Percentiles rank a stretch among this genome's conserved stretches.
These are phyloP conservation scores for Rhabdornis inornatus DNA, from an alignment of 2,113 vertebrate species.

Conservation along the genomic window DNA sequence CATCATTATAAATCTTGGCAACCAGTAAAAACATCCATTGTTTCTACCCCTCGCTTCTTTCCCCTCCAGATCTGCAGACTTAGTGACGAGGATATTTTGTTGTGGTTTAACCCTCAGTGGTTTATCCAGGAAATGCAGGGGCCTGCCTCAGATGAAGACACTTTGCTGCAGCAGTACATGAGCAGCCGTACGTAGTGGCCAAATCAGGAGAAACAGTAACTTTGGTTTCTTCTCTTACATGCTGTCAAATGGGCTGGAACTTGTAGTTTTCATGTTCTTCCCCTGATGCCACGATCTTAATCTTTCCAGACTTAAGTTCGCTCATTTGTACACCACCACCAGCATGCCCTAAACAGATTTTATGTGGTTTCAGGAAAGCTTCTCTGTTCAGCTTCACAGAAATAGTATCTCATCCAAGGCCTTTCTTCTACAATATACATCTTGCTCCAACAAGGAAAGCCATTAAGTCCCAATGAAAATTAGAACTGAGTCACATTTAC, in stretches of 20 bases:
- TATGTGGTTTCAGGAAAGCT: background rate
- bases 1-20: constrained; percentile 41
- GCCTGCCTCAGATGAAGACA: constrained; percentile 11
- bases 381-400: background rate
- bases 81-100: constrained; percentile 23
- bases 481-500: background rate
- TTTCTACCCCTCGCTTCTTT: constrained; percentile 1
- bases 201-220: background rate
- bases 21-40: constrained; percentile 18
- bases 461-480: background rate
- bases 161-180: background rate
- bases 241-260: background rate
- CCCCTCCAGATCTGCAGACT: background rate
- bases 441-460: background rate
- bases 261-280: background rate
- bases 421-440: background rate
- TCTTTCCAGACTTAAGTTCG: background rate
- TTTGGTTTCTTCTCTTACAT: background rate
- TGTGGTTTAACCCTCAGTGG: constrained; percentile 24
- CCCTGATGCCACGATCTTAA: background rate
- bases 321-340: background rate
- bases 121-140: background rate
- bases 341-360: background rate
- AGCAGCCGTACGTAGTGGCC: background rate
- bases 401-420: background rate